These are phyloP conservation scores for Nemoura dubitans DNA, from an alignment of 2,888 invertebrate species.

Conservation along the genomic window DNA sequence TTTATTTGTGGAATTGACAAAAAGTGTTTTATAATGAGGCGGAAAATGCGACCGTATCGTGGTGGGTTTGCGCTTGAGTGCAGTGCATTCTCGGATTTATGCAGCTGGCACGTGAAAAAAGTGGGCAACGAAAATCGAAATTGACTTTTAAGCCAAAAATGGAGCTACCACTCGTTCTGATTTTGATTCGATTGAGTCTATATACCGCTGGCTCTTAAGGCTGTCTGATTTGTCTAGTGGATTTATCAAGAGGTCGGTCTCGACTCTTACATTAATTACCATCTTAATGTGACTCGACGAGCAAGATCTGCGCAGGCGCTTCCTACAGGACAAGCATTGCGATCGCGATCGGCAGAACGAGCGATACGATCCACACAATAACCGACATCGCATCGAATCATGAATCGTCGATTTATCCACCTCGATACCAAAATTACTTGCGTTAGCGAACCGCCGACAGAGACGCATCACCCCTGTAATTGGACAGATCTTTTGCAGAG, in stretches of 20 bases:
- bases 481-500: background rate
- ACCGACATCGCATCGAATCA: background rate
- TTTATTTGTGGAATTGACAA: constrained; percentile 9
- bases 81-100: background rate
- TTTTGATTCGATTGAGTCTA: background rate
- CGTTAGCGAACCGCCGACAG: background rate
- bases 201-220: too few relatives aligned
- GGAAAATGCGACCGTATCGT: background rate
- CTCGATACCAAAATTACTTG: background rate
- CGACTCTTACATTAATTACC: background rate
- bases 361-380: background rate
- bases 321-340: too few relatives aligned
- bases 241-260: background rate
- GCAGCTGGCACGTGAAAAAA: background rate
- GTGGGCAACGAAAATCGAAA: background rate
- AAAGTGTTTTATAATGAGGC: background rate
- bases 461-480: background rate
- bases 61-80: background rate
- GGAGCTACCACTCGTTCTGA: background rate
- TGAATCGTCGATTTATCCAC: background rate
- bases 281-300: background rate
- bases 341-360: background rate
- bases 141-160: background rate
- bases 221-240: background rate
- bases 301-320: background rate